Conservation (phyloP, 2,888 invertebrate genomes). For the Pandemis cinnamomeana region DNA sequence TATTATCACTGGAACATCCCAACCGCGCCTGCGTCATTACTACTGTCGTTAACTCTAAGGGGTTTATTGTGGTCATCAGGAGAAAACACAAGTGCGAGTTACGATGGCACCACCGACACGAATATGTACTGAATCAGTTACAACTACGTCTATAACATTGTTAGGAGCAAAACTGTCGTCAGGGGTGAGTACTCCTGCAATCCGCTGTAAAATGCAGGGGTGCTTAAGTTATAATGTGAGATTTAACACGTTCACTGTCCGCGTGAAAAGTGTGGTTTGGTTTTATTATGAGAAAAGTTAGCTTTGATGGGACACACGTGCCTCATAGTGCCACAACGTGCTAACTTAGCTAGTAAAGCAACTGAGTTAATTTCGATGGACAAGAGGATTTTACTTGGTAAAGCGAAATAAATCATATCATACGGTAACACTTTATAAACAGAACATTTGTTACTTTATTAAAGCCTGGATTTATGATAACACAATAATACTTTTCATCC, state of each 20-base stretch:
- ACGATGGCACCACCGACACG: neutral
- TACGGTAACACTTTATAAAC: too few relatives aligned
- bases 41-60: conserved; percentile 22
- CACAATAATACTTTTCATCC: too few relatives aligned
- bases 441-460: too few relatives aligned
- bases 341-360: neutral
- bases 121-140: conserved; percentile 4
- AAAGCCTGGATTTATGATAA: too few relatives aligned
- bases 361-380: too few relatives aligned
- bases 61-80: conserved; percentile 21
- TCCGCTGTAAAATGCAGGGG: neutral
- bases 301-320: neutral
- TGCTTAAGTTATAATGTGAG: neutral
- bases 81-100: neutral
- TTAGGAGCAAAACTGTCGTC: neutral
- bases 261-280: neutral
- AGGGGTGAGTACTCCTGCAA: neutral
- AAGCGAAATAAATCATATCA: too few relatives aligned
- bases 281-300: neutral
- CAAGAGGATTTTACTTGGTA: too few relatives aligned
- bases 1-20: neutral
- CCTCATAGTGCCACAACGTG: neutral
- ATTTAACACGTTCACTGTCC: neutral
- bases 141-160: conserved; percentile 8
- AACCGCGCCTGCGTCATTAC: conserved; percentile 6